Evolutionary conservation across 2,113 vertebrate species (phyloP).

Genomic region (Hippocampus barbouri): DNA sequence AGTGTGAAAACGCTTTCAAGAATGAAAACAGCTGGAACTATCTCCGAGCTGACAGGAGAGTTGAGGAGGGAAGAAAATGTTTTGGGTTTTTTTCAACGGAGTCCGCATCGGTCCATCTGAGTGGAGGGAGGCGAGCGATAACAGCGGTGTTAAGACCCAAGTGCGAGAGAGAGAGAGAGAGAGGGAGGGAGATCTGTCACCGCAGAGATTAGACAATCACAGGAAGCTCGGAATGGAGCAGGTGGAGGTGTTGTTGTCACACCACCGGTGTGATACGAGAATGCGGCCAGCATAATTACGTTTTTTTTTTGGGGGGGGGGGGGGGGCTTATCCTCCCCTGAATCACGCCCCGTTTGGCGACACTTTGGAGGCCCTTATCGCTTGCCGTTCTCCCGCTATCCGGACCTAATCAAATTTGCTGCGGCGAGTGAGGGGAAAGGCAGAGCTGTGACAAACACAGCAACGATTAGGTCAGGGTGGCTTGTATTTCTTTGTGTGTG

Average conservation of each 20-base stretch:
- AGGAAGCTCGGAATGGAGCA: slow-evolving; percentile 35
- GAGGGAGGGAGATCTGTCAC: slow-evolving; percentile 59
- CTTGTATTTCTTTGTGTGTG: slow-evolving; percentile 39
- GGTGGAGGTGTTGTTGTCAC: slow-evolving; percentile 39
- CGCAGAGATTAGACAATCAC: slow-evolving; percentile 70
- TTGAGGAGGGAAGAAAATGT: slow-evolving; percentile 32
- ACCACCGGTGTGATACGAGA: slow-evolving; percentile 68
- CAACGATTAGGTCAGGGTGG: slow-evolving; percentile 58
- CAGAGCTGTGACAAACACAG: slow-evolving; percentile 55
- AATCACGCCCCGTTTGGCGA: slow-evolving; percentile 71
- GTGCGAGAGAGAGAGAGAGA: slow-evolving; percentile 30
- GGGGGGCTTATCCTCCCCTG: slow-evolving; percentile 66
- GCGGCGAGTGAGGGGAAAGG: slow-evolving; percentile 50
- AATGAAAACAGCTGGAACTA: slow-evolving; percentile 49
- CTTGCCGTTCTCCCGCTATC: slow-evolving; percentile 71
- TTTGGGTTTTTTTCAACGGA: slow-evolving; percentile 11
- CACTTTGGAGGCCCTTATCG: slow-evolving; percentile 73
- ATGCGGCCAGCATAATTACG: slow-evolving; percentile 69
- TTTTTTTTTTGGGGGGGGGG: slow-evolving; percentile 28
- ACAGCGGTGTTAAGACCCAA: slow-evolving; percentile 65
- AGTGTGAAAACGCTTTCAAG: slow-evolving; percentile 45
- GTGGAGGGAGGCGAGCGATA: slow-evolving; percentile 45
- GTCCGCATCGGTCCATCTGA: slow-evolving; percentile 61
- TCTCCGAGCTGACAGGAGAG: slow-evolving; percentile 50
- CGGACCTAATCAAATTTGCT: slow-evolving; percentile 74